Conservation (phyloP, 1,140 invertebrate species). For the Hypsibius dujardini region DNA sequence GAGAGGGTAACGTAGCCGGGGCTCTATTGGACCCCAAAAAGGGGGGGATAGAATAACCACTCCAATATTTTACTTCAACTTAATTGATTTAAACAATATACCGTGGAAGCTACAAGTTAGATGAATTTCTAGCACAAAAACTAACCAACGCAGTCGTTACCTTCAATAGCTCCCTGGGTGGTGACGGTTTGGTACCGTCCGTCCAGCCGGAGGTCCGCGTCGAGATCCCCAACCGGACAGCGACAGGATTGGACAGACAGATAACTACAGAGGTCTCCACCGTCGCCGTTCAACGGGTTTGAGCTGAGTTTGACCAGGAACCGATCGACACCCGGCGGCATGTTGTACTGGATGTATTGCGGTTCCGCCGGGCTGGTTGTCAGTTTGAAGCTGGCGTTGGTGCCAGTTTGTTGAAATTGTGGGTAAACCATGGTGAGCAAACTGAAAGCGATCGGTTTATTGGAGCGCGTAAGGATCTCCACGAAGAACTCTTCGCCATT, state of each 20-base stretch:
- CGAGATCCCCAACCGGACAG: constrained; percentile 13
- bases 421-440: neutral
- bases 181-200: constrained; percentile 14
- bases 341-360: constrained; percentile 38
- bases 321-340: constrained; percentile 37
- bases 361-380: constrained; percentile 32
- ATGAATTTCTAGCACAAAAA: no score
- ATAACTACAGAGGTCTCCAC: neutral
- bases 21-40: no score
- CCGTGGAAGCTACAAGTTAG: no score
- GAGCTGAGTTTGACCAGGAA: constrained; percentile 38
- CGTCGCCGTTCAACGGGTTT: neutral
- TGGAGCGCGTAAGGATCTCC: neutral
- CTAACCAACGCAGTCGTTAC: neutral
- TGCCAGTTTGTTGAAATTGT: neutral
- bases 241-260: neutral
- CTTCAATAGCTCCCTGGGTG: neutral
- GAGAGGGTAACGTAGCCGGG: no score
- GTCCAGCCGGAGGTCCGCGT: neutral
- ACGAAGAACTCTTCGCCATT: constrained; percentile 5
- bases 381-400: neutral
- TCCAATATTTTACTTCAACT: no score
- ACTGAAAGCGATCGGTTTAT: neutral
- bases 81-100: no score
- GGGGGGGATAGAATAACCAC: no score